A percentile compares a stretch with the other conserved stretches of the same genome.
phyloP scores from a whole-genome alignment of 2,113 vertebrate genomes.

The Vireo altiloquus region DNA sequence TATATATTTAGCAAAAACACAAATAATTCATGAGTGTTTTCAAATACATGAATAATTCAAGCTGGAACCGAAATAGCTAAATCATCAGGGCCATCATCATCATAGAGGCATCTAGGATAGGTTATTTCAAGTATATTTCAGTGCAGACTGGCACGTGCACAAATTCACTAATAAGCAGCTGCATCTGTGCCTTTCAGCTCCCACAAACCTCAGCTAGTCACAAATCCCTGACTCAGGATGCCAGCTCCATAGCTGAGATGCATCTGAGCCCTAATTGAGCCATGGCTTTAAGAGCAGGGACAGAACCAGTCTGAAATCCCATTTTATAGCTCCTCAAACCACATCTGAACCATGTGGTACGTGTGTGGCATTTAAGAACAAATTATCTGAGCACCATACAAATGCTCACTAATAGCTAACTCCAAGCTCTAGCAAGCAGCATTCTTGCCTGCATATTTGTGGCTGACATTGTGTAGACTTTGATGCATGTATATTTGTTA shows the following conservation, averaged over 20 bases:
- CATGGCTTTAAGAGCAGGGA: neutral
- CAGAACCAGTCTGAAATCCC: conserved; percentile 6
- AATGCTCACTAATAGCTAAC: conserved; percentile 21
- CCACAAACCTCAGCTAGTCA: neutral
- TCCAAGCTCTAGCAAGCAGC: neutral
- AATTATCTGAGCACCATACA: conserved; percentile 38
- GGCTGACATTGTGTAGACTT: conserved; percentile 37
- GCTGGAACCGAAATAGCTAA: conserved; percentile 59
- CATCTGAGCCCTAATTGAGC: neutral
- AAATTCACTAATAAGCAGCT: conserved; percentile 52
- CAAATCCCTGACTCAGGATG: conserved; percentile 20
- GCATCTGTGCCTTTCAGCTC: neutral
- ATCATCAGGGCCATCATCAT: conserved; percentile 60
- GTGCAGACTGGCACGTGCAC: conserved; percentile 59
- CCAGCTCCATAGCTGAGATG: neutral
- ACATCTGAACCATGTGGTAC: conserved; percentile 45
- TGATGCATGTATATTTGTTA: conserved; percentile 42
- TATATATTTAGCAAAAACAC: conserved; percentile 63
- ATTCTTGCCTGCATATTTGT: conserved; percentile 57
- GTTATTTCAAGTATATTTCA: conserved; percentile 66
- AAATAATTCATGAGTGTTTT: conserved; percentile 70
- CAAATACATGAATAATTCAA: conserved; percentile 63
- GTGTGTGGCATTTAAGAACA: conserved; percentile 3
- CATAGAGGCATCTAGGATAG: conserved; percentile 33
- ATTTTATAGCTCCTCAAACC: conserved; percentile 46